A percentile compares a stretch with the other conserved stretches of the same genome.
Conservation (phyloP, 2,888 invertebrate species). For the Iphiclides podalirius region DNA sequence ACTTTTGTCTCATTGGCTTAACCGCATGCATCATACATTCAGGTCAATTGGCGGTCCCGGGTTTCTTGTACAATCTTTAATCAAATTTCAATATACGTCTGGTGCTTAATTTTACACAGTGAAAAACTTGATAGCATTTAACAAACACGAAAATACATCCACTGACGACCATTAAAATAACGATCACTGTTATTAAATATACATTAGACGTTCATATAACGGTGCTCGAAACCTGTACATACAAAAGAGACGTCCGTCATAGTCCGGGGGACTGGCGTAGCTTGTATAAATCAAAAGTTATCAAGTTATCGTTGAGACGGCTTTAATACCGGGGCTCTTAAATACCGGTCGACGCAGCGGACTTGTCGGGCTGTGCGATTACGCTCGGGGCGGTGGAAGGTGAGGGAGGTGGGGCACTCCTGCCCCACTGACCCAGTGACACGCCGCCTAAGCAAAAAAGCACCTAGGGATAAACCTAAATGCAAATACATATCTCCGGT, state of each 20-base stretch:
- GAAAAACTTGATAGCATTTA: neutral
- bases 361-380: constrained; percentile 49
- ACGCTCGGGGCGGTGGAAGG: constrained; percentile 41
- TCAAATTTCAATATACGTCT: no score
- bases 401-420: constrained; percentile 41
- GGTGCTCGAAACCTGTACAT: constrained; percentile 12
- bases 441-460: constrained; percentile 53
- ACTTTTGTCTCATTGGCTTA: no score
- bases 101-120: no score
- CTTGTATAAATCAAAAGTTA: constrained; percentile 25
- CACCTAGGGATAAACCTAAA: constrained; percentile 49
- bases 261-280: constrained; percentile 6
- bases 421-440: constrained; percentile 69
- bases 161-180: constrained; percentile 1
- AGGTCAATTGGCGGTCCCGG: no score
- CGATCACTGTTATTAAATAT: constrained; percentile 10
- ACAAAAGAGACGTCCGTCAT: constrained; percentile 14
- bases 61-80: no score
- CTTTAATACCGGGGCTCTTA: constrained; percentile 30
- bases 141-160: neutral
- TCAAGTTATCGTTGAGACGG: no score
- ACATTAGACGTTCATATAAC: constrained; percentile 9
- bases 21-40: no score
- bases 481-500: constrained; percentile 33
- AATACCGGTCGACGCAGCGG: constrained; percentile 39